Base-by-base conservation (phyloP, 37 sponge, comb jelly and placozoan species). In the Haliclona indistincta region DNA sequence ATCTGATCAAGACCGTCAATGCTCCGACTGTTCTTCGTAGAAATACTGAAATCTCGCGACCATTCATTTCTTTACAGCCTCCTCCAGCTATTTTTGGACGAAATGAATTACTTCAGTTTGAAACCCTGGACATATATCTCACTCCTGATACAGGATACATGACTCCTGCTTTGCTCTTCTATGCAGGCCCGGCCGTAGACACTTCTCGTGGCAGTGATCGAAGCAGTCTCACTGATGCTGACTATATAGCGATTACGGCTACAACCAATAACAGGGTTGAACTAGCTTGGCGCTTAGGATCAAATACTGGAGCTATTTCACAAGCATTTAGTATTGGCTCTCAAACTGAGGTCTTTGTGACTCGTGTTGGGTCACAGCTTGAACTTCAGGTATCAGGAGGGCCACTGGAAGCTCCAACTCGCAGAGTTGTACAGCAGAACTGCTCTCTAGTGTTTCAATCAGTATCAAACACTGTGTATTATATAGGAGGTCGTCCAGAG, bases 1-100 rank as follows among this genome's bases (percentile, higher is more conserved):
- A 30, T 26, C 25, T 38, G 33, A 41, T 77, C 33, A 76, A 53
- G 34, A 51, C 2, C 56, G 78, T 84, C 1, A 11, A 75, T 42
- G 6, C 39, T 55, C 29, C 67, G 8, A 40, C 3, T 33, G 62
- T 30, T 0, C 34, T 38, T 39, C 43, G 6, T 23, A 19, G 23
- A 8, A 70, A 8, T 49, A 53, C 2, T 2, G 70, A 56, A 2
- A 75, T 58, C 29, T 52, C 19, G 10, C 54, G 1, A 3, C 26
- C 85, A 0, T 84, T 64, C 36, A 60, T 84, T 39, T 84, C 85
- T 13, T 73, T 84, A 25, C 85, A 84, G 73, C 78, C 78, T 32
- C 85, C 85, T 52, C 71, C 72, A 38, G 85, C 64, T 15, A 41
- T 71, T 15, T n/a, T n/a, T n/a, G 3, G 15, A 17, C 43, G 76